Evolutionary conservation across 2,113 vertebrate species (phyloP).

Genomic region (Brachypodius melanocephalos): DNA sequence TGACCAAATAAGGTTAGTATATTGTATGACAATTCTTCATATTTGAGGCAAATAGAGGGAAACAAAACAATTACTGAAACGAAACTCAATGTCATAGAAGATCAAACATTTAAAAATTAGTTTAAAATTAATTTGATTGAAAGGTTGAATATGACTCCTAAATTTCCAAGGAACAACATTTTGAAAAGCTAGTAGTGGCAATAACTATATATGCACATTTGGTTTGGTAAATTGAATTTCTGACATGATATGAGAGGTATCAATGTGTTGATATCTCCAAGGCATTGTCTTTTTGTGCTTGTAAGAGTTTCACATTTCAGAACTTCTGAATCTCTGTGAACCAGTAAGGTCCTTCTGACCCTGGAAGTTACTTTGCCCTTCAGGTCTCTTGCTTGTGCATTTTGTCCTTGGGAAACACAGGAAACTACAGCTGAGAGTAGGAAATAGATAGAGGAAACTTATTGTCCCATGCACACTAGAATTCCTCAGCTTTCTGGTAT

Average conservation of each 20-base stretch:
- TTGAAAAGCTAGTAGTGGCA: neutral
- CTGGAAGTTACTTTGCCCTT: neutral
- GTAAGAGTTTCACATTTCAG: neutral
- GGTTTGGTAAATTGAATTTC: neutral
- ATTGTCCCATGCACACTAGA: fast-evolving
- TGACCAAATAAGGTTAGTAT: neutral
- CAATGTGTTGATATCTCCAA: neutral
- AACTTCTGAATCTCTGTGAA: neutral
- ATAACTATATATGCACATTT: neutral
- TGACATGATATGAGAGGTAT: neutral
- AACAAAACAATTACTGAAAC: neutral
- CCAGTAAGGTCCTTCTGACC: neutral
- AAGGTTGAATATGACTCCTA: neutral
- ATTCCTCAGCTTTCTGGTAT: neutral
- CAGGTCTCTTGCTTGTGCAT: neutral
- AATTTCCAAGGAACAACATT: neutral
- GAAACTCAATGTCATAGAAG: neutral
- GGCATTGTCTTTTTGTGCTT: neutral
- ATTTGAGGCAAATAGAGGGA: neutral
- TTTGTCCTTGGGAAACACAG: neutral
- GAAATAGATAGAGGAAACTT: neutral
- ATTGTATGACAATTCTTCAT: neutral
- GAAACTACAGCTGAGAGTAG: neutral
- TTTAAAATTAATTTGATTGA: neutral
- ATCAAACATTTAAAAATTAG: neutral